Conservation (phyloP, 2,113 vertebrate species). For the Pyrgilauda ruficollis region DNA sequence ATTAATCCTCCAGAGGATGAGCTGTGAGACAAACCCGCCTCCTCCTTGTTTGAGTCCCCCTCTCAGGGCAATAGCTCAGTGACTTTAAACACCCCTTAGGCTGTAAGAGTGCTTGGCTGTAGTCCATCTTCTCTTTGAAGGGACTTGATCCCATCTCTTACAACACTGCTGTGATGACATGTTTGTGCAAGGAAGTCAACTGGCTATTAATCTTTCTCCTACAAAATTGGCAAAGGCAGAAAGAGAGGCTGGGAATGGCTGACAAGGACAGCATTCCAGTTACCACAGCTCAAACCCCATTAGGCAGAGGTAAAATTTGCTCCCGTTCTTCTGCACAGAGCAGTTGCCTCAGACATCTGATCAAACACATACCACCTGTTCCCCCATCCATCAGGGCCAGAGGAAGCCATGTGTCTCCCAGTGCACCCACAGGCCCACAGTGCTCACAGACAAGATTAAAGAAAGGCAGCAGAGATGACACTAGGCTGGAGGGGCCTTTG, state of each 20-base stretch:
- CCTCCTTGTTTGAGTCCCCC: neutral
- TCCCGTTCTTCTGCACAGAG: neutral
- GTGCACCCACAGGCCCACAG: neutral
- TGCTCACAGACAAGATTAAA: neutral
- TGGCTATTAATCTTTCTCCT: neutral
- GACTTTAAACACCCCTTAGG: neutral
- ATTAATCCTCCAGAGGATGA: neutral
- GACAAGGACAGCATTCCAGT: neutral
- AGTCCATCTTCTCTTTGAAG: neutral
- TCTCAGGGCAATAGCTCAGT: neutral
- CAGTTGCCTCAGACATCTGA: neutral
- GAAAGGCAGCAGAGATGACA: fast-evolving
- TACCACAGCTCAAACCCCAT: neutral
- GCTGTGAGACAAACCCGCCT: neutral
- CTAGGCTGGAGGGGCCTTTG: neutral
- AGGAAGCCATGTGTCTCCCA: neutral
- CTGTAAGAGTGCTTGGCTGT: neutral
- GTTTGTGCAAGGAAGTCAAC: neutral
- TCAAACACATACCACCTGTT: neutral
- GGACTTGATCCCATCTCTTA: neutral
- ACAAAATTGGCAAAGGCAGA: neutral
- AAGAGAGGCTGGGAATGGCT: neutral
- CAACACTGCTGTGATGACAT: neutral
- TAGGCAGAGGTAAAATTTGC: neutral
- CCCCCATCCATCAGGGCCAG: neutral